Evolutionary conservation across 1,140 invertebrate species (phyloP), one percentile per base, ranked within the genome.

Genomic region (Marisa cornuarietis): DNA sequence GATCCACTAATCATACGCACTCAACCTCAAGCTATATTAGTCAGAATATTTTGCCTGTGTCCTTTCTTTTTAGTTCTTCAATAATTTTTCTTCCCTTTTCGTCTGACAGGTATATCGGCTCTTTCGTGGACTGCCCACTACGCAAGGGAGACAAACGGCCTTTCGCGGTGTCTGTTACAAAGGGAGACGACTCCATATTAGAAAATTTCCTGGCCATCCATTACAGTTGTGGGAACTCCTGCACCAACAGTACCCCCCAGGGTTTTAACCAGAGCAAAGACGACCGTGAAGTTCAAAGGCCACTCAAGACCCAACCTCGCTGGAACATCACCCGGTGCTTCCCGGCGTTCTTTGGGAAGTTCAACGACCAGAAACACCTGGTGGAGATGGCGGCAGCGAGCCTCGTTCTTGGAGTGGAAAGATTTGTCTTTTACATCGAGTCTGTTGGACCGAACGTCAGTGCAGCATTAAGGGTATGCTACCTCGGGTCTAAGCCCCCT

Each of bases 381-480:
- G 76, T 65, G 10, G 76, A 77, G 42, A 77, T 77, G 76, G 76
- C 66, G 76, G 76, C 76, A 42, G 76, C 76, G 0, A 77, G 76
- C 76, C 18, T 62, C 10, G 76, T 51, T 7, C 14, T 77, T 18
- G 76, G 76, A 7, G 76, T 77, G 20, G 76, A 77, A 6, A 42
- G 26, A 16, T 77, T 77, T 42, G 65, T 68, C 65, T 77, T 77
- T 63, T 77, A 77, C n/a, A 63, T 77, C 31, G 63, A 68, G 22
- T 66, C 62, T 49, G 49, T 69, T 26, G 76, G 76, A 1, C 49
- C 63, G 14, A 52, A 20, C 18, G 63, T 69, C 31, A 77, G 42
- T 42, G 24, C 5, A 31, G 24, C 51, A 0, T n/a, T 77, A n/a
- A 14, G 66, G 63, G 76, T 77, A 13, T 58, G 31, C 31, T 42